Evolutionary conservation across 2,888 invertebrate species (phyloP), one percentile per base, ranked within the genome.

Genomic region (Argyra leucocephala): DNA sequence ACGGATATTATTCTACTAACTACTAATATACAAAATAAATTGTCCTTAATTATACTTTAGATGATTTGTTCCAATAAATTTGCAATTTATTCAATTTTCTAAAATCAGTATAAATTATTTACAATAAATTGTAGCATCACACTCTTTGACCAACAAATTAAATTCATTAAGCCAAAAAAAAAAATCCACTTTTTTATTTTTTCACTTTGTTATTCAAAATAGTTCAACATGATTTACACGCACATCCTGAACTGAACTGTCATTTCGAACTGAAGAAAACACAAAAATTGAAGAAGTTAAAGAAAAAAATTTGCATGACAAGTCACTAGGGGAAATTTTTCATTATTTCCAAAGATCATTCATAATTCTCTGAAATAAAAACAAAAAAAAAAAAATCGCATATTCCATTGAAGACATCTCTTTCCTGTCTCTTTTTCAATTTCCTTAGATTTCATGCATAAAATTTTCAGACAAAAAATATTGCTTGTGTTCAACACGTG

Each of bases 251-350:
- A 18, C 48, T 48, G 48, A 18, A 18, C 48, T 48, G 48, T 48
- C 7, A 48, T 48, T 48, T 48, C 15, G 18, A 48, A 48, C 18
- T 48, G 12, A 3, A 48, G 9, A 48, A 2, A 48, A 48, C 18
- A 48, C n/a, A 15, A 48, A 48, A 48, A 48, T 48, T 31, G 12
- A 6, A 31, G 10, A 9, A 37, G 5, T 37, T 9, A 37, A 37
- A 48, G 15, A 48, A 15, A 48, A 48, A 48, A 48, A 48, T 48
- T 48, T 48, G 48, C 48, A 48, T 48, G 48, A 48, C n/a, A 48
- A 48, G n/a, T 48, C 48, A 5, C n/a, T n/a, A 31, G 7, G 12
- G 12, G 9, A 26, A 26, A 26, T 6, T 6, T 26, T 26, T 26
- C 26, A 26, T 6, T 26, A 9, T 26, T 26, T 9, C 26, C 18